phyloP scores from a whole-genome alignment of 2,888 invertebrate species.

The Torymus texanus region DNA sequence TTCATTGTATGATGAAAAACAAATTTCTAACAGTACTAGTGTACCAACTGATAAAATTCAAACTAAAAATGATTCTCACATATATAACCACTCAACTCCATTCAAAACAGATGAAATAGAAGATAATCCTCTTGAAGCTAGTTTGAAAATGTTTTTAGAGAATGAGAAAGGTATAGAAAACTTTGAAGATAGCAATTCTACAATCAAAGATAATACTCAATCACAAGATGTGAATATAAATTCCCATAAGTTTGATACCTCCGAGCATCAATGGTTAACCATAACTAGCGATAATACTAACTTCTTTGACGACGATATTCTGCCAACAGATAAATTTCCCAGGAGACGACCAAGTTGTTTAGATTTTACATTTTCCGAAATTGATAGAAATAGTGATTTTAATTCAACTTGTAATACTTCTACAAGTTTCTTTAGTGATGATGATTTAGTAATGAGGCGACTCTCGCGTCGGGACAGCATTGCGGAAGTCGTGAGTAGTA shows the following conservation, averaged over 20 bases:
- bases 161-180: slow-evolving; percentile 28
- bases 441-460: slow-evolving; percentile 44
- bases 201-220: neutral
- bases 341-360: slow-evolving; percentile 20
- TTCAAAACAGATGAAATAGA: neutral
- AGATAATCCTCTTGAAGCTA: slow-evolving; percentile 39
- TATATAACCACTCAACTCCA: slow-evolving; percentile 33
- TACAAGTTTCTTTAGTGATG: slow-evolving; percentile 44
- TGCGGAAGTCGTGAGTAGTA: slow-evolving; percentile 63
- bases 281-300: neutral
- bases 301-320: slow-evolving; percentile 21
- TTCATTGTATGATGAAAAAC: neutral
- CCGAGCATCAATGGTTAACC: slow-evolving; percentile 16
- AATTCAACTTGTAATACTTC: slow-evolving; percentile 30
- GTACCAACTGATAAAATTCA: too few species aligned
- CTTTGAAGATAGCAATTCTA: neutral
- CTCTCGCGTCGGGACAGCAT: slow-evolving; percentile 63
- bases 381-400: slow-evolving; percentile 27
- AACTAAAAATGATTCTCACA: neutral
- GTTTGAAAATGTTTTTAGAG: slow-evolving; percentile 21
- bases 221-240: too few species aligned
- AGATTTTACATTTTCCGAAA: slow-evolving; percentile 52
- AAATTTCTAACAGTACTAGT: neutral
- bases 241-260: slow-evolving; percentile 4
- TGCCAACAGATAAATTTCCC: neutral